Base-by-base conservation (phyloP, 1,140 invertebrate species). In the Cotesia typhae region DNA sequence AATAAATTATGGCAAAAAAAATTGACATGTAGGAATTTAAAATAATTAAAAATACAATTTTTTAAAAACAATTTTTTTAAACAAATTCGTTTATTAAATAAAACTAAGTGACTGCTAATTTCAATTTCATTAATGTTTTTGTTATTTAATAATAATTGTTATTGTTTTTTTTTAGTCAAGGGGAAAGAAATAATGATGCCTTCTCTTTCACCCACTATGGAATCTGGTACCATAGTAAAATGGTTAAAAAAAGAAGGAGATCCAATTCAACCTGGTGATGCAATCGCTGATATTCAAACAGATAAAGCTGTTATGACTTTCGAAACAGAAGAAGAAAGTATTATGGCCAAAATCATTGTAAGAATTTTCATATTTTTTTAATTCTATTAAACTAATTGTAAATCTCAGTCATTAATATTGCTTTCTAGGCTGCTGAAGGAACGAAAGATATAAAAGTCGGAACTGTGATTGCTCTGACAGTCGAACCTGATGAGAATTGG, bases 241-340 rank as follows among this genome's bases (percentile, higher is more conserved):
- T 99, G 98, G 98, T 92, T 97, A 75, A 99, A 99, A 87, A 98
- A 98, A 81, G 98, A 99, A 89, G 98, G 94, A 78, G 92, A 94
- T 71, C 88, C 91, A 9, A 87, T 87, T 90, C 38, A 91, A 86
- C 83, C 80, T 88, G 91, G 93, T 76, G 98, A 99, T 86, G 88
- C 99, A 5, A 85, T 99, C 60, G 98, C 97, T 74, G 98, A 99
- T 89, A 99, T 99, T 87, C 98, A 99, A 89, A 99, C 98, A 10
- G 98, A 99, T 80, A 99, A 99, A 87, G 98, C 98, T 0, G 98
- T 98, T 0, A 98, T 99, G 95, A 98, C 97, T 1, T 98, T 99
- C 88, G 98, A 99, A 88, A 96, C 97, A 17, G 96, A 97, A 0
- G 98, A 99, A 83, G 98, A 99, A 86, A 94, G 96, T 55, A 96